Evolutionary conservation across 1,140 invertebrate genomes (phyloP).

Genomic region (Delia radicum): DNA sequence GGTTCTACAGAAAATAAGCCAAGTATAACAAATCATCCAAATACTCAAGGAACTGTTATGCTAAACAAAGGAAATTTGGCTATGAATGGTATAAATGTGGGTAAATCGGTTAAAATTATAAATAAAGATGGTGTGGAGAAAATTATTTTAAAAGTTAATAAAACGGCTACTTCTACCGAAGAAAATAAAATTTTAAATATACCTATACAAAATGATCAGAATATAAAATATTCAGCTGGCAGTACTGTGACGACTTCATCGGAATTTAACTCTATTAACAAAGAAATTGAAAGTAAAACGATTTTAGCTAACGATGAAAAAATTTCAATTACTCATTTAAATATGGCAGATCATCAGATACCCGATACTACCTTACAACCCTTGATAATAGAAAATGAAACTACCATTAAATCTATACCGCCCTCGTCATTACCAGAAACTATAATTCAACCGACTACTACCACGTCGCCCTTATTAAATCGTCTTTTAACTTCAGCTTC

Average conservation of each 20-base stretch:
- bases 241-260: too few relatives aligned
- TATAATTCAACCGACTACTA: neutral
- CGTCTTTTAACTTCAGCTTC: neutral
- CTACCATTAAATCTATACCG: neutral
- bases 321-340: neutral
- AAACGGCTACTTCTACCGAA: slow-evolving; percentile 29
- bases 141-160: slow-evolving; percentile 44
- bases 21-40: neutral
- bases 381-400: neutral
- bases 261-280: neutral
- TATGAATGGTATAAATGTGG: slow-evolving; percentile 27
- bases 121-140: slow-evolving; percentile 47
- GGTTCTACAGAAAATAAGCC: neutral
- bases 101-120: slow-evolving; percentile 44
- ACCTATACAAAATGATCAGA: too few relatives aligned
- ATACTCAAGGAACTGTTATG: neutral
- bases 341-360: too few relatives aligned
- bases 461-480: neutral
- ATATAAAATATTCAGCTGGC: too few relatives aligned
- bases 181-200: neutral
- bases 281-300: neutral
- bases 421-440: neutral
- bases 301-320: neutral
- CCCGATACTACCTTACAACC: neutral
- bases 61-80: slow-evolving; percentile 10